Percentiles rank a stretch among this genome's conserved stretches.
Evolutionary conservation across 2,888 invertebrate species (phyloP).

Genomic region (Leptogaster cylindrica): DNA sequence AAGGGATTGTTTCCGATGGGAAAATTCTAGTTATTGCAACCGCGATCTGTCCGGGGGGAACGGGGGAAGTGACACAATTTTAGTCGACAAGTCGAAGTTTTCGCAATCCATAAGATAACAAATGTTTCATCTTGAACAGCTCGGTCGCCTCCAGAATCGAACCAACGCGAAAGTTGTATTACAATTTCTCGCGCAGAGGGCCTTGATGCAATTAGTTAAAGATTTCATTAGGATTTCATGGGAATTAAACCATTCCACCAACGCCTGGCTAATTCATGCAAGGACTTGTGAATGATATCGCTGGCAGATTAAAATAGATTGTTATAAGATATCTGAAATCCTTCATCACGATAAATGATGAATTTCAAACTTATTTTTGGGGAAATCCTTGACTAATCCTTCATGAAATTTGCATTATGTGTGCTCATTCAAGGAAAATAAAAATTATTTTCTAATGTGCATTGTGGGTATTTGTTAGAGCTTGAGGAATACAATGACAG

Average conservation of each 20-base stretch:
- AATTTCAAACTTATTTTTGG: background rate
- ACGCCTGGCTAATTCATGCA: conserved; percentile 21
- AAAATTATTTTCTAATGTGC: too few relatives aligned
- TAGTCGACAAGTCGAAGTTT: conserved; percentile 30
- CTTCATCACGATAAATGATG: background rate
- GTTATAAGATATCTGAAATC: background rate
- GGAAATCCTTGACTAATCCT: too few relatives aligned
- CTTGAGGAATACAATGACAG: too few relatives aligned
- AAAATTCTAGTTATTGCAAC: conserved; percentile 7
- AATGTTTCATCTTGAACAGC: conserved; percentile 19
- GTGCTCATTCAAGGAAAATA: too few relatives aligned
- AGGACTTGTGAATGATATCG: conserved; percentile 19
- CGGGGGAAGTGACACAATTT: background rate
- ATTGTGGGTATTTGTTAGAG: too few relatives aligned
- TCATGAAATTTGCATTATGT: too few relatives aligned
- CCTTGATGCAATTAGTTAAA: conserved; percentile 24
- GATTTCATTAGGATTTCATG: conserved; percentile 30
- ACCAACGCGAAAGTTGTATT: background rate
- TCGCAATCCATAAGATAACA: conserved; percentile 15
- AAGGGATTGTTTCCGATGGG: background rate
- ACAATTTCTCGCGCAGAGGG: conserved; percentile 13
- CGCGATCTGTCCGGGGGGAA: background rate
- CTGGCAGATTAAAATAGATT: conserved; percentile 16
- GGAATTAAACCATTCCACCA: conserved; percentile 23
- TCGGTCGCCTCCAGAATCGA: background rate